These are phyloP conservation scores for Caenorhabditis inopinata DNA, from an alignment of 1,140 invertebrate species.

Conservation along the genomic window DNA sequence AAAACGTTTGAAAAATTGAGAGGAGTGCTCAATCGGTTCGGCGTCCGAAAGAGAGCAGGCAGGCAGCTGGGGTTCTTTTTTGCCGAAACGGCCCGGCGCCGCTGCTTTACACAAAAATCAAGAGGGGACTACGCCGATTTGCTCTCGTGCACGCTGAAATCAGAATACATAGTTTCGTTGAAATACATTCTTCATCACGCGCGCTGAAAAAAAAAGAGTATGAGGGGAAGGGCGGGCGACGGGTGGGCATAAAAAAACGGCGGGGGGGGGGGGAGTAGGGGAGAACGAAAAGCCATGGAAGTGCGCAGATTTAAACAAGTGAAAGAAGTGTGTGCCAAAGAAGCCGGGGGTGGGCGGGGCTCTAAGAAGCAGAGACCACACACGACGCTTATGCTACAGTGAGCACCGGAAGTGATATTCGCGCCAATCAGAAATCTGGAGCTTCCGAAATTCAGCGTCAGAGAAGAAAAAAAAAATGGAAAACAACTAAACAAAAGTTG, in stretches of 20 bases:
- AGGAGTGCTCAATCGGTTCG: not conserved
- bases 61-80: not conserved
- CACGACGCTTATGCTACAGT: not conserved
- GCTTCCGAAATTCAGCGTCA: too few relatives aligned
- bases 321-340: not conserved
- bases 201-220: too few relatives aligned
- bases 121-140: too few relatives aligned
- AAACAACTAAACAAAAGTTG: not conserved
- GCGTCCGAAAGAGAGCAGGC: slow-evolving; percentile 6
- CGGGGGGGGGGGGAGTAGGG: too few relatives aligned
- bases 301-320: not conserved
- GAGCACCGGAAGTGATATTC: not conserved
- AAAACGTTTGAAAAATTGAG: slow-evolving; percentile 4
- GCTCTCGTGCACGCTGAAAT: too few relatives aligned
- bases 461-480: not conserved
- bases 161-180: not conserved
- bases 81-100: not conserved
- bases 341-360: not conserved
- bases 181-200: too few relatives aligned
- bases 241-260: too few relatives aligned
- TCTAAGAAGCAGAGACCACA: not conserved
- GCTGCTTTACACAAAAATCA: slow-evolving; percentile 32
- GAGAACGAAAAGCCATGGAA: too few relatives aligned
- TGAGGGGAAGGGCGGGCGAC: too few relatives aligned
- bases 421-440: too few relatives aligned